These are phyloP conservation scores for Ligdia adustata DNA, from an alignment of 2,888 invertebrate genomes.

Conservation along the genomic window DNA sequence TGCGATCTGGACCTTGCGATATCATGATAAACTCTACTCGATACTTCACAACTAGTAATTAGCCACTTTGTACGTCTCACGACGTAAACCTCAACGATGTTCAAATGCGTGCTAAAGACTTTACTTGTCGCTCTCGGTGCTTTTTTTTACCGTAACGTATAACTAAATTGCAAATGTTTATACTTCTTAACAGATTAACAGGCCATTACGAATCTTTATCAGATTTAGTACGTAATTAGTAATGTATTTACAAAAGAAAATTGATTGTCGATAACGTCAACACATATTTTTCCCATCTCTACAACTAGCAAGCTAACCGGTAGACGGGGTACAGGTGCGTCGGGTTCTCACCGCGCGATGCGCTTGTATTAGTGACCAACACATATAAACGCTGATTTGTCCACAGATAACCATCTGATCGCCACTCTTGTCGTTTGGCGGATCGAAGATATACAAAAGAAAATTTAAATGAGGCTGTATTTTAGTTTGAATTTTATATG, in stretches of 20 bases:
- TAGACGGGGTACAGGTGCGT: constrained; percentile 72
- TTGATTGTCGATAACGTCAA: constrained; percentile 11
- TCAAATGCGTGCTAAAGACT: too few relatives aligned
- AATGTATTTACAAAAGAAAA: background rate
- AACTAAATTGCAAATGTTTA: too few relatives aligned
- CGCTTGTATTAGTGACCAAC: constrained; percentile 31
- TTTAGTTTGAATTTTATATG: constrained; percentile 21
- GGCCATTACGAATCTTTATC: too few relatives aligned
- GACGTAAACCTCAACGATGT: too few relatives aligned
- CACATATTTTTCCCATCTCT: constrained; percentile 48
- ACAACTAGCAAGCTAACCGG: constrained; percentile 54
- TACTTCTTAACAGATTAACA: too few relatives aligned
- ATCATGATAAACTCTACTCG: too few relatives aligned
- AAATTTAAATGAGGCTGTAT: constrained; percentile 30
- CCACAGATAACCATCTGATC: constrained; percentile 63
- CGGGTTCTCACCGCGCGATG: constrained; percentile 69
- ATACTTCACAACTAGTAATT: too few relatives aligned
- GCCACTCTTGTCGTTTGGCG: constrained; percentile 58
- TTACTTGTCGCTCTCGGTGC: too few relatives aligned
- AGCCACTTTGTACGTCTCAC: too few relatives aligned
- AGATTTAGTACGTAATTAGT: too few relatives aligned
- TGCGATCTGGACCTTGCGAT: too few relatives aligned
- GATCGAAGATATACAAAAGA: constrained; percentile 27
- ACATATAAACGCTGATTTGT: constrained; percentile 55
- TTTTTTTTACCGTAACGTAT: too few relatives aligned